These are phyloP conservation scores for Tyto alba DNA, from an alignment of 2,113 vertebrate genomes.

Conservation along the genomic window DNA sequence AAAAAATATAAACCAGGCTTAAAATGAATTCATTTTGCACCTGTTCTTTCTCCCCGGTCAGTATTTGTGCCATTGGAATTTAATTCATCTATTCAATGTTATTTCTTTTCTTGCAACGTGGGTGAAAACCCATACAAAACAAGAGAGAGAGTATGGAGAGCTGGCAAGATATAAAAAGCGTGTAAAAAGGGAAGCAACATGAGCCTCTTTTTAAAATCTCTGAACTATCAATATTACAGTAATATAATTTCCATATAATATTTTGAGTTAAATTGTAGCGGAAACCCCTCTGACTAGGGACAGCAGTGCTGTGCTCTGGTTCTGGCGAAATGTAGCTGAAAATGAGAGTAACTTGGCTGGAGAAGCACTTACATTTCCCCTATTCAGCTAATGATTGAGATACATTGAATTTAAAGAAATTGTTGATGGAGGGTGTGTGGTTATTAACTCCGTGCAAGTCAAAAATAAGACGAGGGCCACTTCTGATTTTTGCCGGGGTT, in stretches of 20 bases:
- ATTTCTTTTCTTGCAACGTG: neutral
- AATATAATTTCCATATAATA: neutral
- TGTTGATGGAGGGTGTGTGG: rapidly evolving
- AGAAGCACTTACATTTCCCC: neutral
- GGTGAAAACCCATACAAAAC: neutral
- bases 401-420: neutral
- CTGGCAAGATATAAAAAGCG: neutral
- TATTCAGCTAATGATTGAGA: neutral
- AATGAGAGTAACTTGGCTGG: neutral
- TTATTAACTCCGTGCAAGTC: neutral
- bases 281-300: neutral
- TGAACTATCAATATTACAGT: no score
- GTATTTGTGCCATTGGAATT: neutral
- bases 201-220: neutral
- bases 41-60: neutral
- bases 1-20: neutral
- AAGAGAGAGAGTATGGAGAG: neutral
- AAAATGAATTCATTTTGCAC: neutral
- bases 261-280: rapidly evolving
- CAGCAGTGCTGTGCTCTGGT: neutral
- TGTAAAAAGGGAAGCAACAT: neutral
- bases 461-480: rapidly evolving
- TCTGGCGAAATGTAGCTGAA: neutral
- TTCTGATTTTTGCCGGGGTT: neutral
- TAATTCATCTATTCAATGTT: neutral